These are phyloP conservation scores for Heteropelma amictum DNA, from an alignment of 2,888 invertebrate genomes.

Conservation along the genomic window DNA sequence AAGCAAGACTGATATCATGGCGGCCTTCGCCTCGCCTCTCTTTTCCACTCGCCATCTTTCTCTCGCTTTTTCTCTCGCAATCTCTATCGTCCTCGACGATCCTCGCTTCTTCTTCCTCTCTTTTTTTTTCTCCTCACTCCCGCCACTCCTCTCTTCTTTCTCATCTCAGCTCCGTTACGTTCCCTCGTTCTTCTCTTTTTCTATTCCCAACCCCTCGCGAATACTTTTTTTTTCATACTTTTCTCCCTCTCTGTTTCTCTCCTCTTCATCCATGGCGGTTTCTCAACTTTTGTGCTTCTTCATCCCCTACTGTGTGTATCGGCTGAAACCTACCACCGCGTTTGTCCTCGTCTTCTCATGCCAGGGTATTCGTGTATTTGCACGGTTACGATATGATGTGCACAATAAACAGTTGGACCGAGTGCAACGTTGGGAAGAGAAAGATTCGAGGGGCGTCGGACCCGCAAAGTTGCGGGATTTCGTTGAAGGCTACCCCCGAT, in stretches of 20 bases:
- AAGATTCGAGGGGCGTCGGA: conserved; percentile 16
- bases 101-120: conserved; percentile 45
- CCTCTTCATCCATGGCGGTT: not conserved
- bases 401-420: conserved; percentile 59
- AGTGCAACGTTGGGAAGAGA: conserved; percentile 20
- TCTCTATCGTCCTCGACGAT: conserved; percentile 37
- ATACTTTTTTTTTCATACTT: conserved; percentile 48
- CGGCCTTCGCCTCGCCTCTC: conserved; percentile 74
- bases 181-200: conserved; percentile 62
- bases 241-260: not conserved
- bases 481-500: conserved; percentile 22
- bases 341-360: conserved; percentile 32
- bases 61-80: conserved; percentile 55
- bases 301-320: conserved; percentile 46
- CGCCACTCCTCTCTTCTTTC: conserved; percentile 33
- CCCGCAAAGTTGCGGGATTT: conserved; percentile 24
- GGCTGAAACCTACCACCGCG: conserved; percentile 40
- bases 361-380: conserved; percentile 46
- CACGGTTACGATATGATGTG: conserved; percentile 51
- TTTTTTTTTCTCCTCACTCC: not conserved
- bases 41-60: conserved; percentile 61
- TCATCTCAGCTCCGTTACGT: conserved; percentile 46
- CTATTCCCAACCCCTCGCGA: conserved; percentile 57
- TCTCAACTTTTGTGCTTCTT: conserved; percentile 29
- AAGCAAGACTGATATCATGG: conserved; percentile 78